Evolutionary conservation across 2,113 vertebrate species (phyloP).

Genomic region (Choloepus hoffmanni): DNA sequence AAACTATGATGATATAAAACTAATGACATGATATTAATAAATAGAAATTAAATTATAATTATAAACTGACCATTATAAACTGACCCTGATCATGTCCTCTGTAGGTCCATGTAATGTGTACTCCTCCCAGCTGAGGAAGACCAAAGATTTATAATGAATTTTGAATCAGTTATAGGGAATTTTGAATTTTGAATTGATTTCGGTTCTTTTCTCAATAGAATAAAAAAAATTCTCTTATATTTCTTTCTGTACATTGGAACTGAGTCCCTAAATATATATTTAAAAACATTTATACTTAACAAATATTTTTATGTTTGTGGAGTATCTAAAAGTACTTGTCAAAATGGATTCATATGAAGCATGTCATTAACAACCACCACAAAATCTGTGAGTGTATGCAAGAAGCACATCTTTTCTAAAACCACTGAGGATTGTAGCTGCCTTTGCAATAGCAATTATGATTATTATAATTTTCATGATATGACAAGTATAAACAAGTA

Average conservation of each 20-base stretch:
- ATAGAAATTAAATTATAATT: constrained; percentile 23
- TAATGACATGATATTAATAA: constrained; percentile 43
- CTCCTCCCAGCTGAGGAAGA: constrained; percentile 48
- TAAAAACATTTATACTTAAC: constrained; percentile 18
- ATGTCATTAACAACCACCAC: background rate
- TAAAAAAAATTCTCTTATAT: background rate
- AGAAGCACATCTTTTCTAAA: constrained; percentile 15
- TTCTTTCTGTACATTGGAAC: background rate
- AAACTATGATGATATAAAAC: constrained; percentile 48
- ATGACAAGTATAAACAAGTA: constrained; percentile 3
- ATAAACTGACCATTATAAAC: background rate
- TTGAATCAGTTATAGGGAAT: too few relatives aligned
- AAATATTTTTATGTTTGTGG: constrained; percentile 47
- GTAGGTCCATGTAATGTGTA: background rate
- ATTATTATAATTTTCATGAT: background rate
- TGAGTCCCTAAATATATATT: constrained; percentile 44
- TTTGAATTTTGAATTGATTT: too few relatives aligned
- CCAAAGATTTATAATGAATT: too few relatives aligned
- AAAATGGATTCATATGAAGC: constrained; percentile 47
- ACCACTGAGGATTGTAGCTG: constrained; percentile 73
- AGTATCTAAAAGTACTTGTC: constrained; percentile 60
- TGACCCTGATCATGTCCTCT: background rate
- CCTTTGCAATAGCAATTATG: constrained; percentile 86
- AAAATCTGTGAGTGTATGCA: constrained; percentile 54
- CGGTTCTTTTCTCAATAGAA: background rate